Evolutionary conservation across 2,888 invertebrate genomes (phyloP), one percentile per base, ranked within the genome.

Genomic region (Corythucha ciliata): DNA sequence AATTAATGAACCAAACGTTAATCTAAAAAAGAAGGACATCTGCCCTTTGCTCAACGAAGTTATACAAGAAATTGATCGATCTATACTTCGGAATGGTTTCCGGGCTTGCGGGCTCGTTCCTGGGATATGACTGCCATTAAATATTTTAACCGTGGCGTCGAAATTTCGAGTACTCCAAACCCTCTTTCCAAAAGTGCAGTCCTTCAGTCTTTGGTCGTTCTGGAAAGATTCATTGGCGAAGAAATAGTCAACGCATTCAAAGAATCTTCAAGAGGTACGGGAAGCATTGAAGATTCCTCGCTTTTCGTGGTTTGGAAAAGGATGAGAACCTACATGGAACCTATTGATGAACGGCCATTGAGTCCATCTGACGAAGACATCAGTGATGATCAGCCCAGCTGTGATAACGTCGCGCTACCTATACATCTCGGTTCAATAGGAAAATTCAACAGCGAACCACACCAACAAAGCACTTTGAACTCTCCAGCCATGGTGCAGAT

Each of bases 211-310:
- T 22, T 46, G 46, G 14, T 36, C 18, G 39, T 29, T 32, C 39
- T 46, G 32, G 52, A 52, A 27, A 45, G 46, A 24, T 52, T 46
- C 14, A 46, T 46, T 18, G 40, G 39, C 18, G 52, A 52, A 40
- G 40, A 52, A 20, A 52, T 18, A 10, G 20, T 36, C 2, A 46
- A 47, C 18, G 26, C 37, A 27, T 46, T 52, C n/a, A 40, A 47
- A 48, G 39, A 47, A 34, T 52, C 33, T 24, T 34, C 46, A 47
- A 22, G 32, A 52, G 36, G 52, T 14, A 46, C 52, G 39, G 47
- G 47, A 20, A 16, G 24, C 22, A 52, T 48, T 48, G 52, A 52
- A 24, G 52, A 52, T 47, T 18, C 40, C n/a, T 52, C 52, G 29
- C 40, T 48, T 18, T 52, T 40, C 40, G 21, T 47, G 10, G 16